These are phyloP conservation scores for Emmelina monodactyla DNA, from an alignment of 2,888 invertebrate species.

Conservation along the genomic window DNA sequence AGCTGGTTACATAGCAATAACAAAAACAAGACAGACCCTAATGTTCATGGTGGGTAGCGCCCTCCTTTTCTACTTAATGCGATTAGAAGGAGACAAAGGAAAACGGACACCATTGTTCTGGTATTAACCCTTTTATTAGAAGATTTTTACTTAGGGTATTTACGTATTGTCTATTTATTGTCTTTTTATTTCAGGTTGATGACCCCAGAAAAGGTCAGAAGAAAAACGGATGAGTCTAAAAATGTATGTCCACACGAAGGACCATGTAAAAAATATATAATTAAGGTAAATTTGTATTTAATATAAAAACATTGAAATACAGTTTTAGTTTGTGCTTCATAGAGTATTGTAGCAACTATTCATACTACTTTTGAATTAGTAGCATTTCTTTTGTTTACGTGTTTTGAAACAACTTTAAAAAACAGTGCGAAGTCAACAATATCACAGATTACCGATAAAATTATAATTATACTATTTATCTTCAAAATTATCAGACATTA, in stretches of 20 bases:
- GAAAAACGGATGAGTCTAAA: conserved; percentile 26
- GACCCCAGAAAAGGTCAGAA: conserved; percentile 48
- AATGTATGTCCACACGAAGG: conserved; percentile 47
- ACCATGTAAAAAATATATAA: conserved; percentile 32
- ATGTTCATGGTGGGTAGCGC: conserved; percentile 56
- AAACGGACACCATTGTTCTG: conserved; percentile 46
- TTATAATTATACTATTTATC: no score
- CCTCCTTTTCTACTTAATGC: conserved; percentile 53
- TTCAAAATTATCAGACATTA: no score
- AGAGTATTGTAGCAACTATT: no score
- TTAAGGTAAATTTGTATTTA: conserved; percentile 29
- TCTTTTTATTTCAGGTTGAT: conserved; percentile 48
- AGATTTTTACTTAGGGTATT: not conserved
- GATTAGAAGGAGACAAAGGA: conserved; percentile 49
- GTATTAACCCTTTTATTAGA: conserved; percentile 22
- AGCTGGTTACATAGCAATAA: conserved; percentile 38
- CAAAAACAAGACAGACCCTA: conserved; percentile 39
- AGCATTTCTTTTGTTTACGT: not conserved
- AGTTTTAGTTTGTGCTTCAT: no score
- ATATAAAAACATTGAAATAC: conserved; percentile 3
- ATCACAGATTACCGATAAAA: no score
- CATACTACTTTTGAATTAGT: no score
- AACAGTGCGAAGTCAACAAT: not conserved
- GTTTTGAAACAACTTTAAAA: not conserved
- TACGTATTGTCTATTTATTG: no score